A percentile compares a stretch with the other conserved stretches of the same genome.
Evolutionary conservation across 2,797 vertebrate species (phyloP).

Genomic region (Oophaga sylvatica): DNA sequence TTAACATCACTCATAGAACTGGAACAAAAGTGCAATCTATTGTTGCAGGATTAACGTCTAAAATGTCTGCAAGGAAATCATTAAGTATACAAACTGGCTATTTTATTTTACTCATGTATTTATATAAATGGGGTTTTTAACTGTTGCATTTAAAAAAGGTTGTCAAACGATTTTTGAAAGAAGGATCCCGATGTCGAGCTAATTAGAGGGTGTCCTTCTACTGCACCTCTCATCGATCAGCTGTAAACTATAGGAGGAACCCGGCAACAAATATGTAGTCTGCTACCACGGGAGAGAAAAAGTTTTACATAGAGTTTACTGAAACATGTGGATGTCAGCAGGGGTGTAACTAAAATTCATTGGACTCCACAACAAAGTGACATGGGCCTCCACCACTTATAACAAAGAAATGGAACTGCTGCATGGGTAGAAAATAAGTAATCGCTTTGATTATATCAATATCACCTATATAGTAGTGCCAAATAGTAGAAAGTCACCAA

Average conservation of each 20-base stretch:
- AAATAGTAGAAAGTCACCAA: too few relatives aligned
- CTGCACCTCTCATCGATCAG: not conserved
- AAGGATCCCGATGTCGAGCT: not conserved
- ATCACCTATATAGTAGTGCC: too few relatives aligned
- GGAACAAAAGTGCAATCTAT: conserved; percentile 33
- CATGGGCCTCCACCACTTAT: too few relatives aligned
- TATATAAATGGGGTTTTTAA: not conserved
- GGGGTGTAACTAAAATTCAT: too few relatives aligned
- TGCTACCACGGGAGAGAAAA: too few relatives aligned
- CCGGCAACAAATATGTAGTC: not conserved
- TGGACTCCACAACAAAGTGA: too few relatives aligned
- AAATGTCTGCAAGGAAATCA: conserved; percentile 33
- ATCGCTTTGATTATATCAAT: too few relatives aligned
- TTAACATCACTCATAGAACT: conserved; percentile 41
- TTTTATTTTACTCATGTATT: not conserved
- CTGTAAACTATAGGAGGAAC: not conserved
- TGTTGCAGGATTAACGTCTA: conserved; percentile 5
- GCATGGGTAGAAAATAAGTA: too few relatives aligned
- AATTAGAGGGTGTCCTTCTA: not conserved
- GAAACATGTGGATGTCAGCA: too few relatives aligned
- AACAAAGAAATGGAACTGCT: too few relatives aligned
- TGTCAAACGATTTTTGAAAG: not conserved
- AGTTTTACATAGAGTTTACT: too few relatives aligned
- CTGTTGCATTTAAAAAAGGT: not conserved
- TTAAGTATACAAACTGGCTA: conserved; percentile 20